Conservation (phyloP, 2,113 vertebrate genomes). For the Ranitomeya variabilis region DNA sequence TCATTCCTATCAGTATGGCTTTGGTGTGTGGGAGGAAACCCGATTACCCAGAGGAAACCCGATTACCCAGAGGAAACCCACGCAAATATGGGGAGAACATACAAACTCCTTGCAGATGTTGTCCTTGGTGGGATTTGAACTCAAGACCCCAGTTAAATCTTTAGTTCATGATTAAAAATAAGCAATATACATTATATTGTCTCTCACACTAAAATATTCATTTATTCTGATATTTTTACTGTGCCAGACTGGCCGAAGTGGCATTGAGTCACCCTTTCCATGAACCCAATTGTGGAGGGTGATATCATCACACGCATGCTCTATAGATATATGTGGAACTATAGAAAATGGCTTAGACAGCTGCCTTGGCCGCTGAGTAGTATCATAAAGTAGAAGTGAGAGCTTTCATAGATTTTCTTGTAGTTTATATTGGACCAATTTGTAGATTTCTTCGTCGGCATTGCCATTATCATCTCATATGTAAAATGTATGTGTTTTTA, state of each 20-base stretch:
- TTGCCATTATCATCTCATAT: background rate
- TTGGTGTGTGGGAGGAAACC: too few relatives aligned
- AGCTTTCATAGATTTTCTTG: slow-evolving; percentile 6
- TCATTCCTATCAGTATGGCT: too few relatives aligned
- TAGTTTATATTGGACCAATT: slow-evolving; percentile 33
- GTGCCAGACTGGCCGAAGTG: slow-evolving; percentile 2
- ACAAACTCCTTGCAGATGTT: too few relatives aligned
- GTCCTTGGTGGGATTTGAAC: too few relatives aligned
- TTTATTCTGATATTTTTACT: background rate
- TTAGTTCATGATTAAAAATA: background rate
- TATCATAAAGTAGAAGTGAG: slow-evolving; percentile 19
- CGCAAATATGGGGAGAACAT: too few relatives aligned
- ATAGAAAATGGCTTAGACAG: slow-evolving; percentile 36
- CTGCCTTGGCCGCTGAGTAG: background rate
- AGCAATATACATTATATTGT: background rate
- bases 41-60: too few relatives aligned
- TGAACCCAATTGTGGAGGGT: background rate
- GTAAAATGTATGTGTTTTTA: background rate
- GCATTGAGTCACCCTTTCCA: background rate
- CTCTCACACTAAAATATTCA: background rate
- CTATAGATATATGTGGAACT: slow-evolving; percentile 5
- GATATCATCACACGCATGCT: slow-evolving; percentile 14
- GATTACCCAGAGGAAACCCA: too few relatives aligned
- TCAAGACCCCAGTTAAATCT: too few relatives aligned
- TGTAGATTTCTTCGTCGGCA: background rate